phyloP scores from a whole-genome alignment of 2,888 invertebrate species.

The Opisthograptis luteolata region DNA sequence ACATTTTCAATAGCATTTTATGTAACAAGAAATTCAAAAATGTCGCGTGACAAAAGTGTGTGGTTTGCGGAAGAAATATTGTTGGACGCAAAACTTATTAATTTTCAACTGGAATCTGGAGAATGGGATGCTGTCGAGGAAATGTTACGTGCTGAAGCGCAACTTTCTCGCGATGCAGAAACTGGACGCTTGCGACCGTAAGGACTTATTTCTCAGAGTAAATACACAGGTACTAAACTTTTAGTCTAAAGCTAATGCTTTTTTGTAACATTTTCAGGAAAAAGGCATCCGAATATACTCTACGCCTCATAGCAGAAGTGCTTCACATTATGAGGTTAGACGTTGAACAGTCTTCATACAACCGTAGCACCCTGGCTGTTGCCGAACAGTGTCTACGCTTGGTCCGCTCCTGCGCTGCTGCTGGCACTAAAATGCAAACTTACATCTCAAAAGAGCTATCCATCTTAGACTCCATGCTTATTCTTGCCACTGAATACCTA shows the following conservation, averaged over 20 bases:
- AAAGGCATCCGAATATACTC: slow-evolving; percentile 80
- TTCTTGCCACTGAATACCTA: slow-evolving; percentile 75
- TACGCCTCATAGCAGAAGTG: slow-evolving; percentile 79
- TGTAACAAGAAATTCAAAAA: too few species aligned
- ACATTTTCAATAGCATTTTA: too few species aligned
- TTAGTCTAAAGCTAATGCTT: slow-evolving; percentile 10
- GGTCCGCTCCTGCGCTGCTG: slow-evolving; percentile 81
- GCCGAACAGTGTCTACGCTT: slow-evolving; percentile 81
- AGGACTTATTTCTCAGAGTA: slow-evolving; percentile 42
- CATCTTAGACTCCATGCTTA: slow-evolving; percentile 77
- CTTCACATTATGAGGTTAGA: slow-evolving; percentile 79
- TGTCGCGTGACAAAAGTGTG: slow-evolving; percentile 82
- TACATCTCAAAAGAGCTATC: slow-evolving; percentile 80
- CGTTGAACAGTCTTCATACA: slow-evolving; percentile 77
- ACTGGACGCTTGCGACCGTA: slow-evolving; percentile 80
- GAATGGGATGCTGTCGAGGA: slow-evolving; percentile 82
- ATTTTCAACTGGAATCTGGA: slow-evolving; percentile 78
- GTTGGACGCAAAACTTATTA: slow-evolving; percentile 79
- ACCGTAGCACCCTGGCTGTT: slow-evolving; percentile 77
- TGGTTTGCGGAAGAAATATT: slow-evolving; percentile 82
- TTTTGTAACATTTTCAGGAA: slow-evolving; percentile 71
- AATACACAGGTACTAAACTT: too few species aligned
- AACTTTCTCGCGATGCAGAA: slow-evolving; percentile 77
- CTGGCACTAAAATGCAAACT: slow-evolving; percentile 80
- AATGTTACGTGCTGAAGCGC: slow-evolving; percentile 80